A percentile compares a stretch with the other conserved stretches of the same genome.
phyloP scores from a whole-genome alignment of 2,113 vertebrate species.

The Callipepla californica region DNA sequence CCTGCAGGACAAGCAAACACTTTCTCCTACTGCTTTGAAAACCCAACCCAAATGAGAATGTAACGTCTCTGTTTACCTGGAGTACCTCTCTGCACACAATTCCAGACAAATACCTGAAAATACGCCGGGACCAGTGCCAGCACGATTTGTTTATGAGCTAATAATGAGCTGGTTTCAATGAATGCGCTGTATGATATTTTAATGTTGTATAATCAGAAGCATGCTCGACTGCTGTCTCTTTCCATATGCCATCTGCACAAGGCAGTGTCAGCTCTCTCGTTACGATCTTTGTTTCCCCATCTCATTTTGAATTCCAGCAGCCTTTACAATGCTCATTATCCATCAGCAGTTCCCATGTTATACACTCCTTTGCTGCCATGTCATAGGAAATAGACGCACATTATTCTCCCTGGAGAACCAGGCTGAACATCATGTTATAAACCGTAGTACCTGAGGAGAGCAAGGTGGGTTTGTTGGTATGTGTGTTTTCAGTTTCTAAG shows the following conservation, averaged over 20 bases:
- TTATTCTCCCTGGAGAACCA: not conserved
- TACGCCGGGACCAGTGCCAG: not conserved
- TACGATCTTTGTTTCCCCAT: not conserved
- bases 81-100: not conserved
- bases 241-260: not conserved
- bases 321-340: not conserved
- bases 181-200: not conserved
- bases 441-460: not conserved
- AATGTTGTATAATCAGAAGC: not conserved
- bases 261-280: not conserved
- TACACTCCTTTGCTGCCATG: not conserved
- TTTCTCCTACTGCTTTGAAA: not conserved
- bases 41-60: not conserved
- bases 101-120: not conserved
- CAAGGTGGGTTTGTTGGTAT: not conserved
- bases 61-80: not conserved
- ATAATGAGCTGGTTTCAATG: not conserved
- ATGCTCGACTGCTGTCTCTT: not conserved
- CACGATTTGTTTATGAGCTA: not conserved
- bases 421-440: not conserved
- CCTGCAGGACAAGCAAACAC: not conserved
- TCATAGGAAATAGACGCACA: accelerated
- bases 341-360: not conserved
- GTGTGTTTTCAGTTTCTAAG: not conserved
- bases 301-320: not conserved